Conservation (phyloP, 2,113 vertebrate genomes). For the Indicator indicator region DNA sequence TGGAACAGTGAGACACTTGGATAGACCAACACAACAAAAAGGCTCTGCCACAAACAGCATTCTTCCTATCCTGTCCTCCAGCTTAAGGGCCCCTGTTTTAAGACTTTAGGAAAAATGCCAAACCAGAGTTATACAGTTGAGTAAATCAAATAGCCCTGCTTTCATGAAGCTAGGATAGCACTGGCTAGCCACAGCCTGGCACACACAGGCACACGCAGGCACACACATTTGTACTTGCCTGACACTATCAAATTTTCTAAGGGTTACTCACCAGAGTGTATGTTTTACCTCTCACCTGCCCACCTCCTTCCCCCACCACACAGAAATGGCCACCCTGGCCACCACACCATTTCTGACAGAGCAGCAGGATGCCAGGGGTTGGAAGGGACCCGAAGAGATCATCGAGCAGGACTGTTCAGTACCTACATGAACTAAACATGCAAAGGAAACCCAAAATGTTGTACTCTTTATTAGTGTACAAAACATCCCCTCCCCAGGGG, state of each 20-base stretch:
- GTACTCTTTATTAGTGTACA: not conserved
- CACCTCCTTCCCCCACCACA: not conserved
- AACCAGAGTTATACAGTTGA: not conserved
- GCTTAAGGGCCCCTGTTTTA: not conserved
- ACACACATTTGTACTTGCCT: not conserved
- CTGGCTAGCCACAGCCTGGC: not conserved
- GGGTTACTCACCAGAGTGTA: not conserved
- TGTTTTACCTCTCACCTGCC: not conserved
- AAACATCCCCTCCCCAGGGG: not conserved
- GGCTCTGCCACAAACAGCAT: not conserved
- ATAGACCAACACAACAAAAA: not conserved
- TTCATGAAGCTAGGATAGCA: not conserved
- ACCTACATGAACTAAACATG: not conserved
- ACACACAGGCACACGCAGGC: fast-evolving
- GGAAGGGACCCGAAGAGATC: too few species aligned
- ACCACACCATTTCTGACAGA: not conserved
- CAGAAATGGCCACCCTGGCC: not conserved
- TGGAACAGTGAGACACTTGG: not conserved
- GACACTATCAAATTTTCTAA: not conserved
- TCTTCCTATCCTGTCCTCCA: not conserved
- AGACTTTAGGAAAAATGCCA: not conserved
- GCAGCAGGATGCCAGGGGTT: not conserved
- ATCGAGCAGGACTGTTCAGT: not conserved
- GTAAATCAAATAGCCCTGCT: not conserved
- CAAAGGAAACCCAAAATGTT: not conserved